Conservation (phyloP, 1,140 invertebrate genomes). For the Danaus plexippus region DNA sequence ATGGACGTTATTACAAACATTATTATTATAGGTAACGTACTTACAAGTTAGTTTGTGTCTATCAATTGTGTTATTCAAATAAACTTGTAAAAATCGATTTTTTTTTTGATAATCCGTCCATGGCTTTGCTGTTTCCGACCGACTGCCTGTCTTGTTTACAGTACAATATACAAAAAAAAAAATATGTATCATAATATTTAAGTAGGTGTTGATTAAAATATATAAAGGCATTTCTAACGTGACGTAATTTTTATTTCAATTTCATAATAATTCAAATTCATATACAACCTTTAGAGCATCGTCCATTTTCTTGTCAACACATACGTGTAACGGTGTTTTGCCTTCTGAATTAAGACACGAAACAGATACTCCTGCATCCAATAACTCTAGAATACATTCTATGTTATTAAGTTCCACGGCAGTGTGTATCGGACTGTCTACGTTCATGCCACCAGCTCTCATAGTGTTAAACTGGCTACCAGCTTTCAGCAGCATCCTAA, state of each 20-base stretch:
- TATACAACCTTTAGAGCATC: conserved; percentile 49
- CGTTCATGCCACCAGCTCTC: conserved; percentile 29
- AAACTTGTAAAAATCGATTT: too few species aligned
- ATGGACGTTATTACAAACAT: too few species aligned
- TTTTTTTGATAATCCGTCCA: too few species aligned
- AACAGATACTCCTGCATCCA: conserved; percentile 69
- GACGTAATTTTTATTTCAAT: neutral
- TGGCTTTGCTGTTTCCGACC: neutral
- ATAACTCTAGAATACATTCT: conserved; percentile 70
- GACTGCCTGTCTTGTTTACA: conserved; percentile 1
- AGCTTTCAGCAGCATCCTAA: conserved; percentile 52
- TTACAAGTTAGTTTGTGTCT: too few species aligned
- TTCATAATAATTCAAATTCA: too few species aligned
- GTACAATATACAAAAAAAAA: too few species aligned
- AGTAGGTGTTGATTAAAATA: too few species aligned
- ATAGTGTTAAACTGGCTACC: conserved; percentile 46
- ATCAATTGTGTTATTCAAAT: too few species aligned
- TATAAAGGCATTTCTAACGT: too few species aligned
- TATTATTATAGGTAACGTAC: too few species aligned
- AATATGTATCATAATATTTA: too few species aligned
- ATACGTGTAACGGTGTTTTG: conserved; percentile 75
- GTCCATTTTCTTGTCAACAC: conserved; percentile 64
- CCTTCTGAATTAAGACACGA: conserved; percentile 72
- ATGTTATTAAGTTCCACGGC: conserved; percentile 72
- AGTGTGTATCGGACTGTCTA: conserved; percentile 74